phyloP scores from a whole-genome alignment of 2,797 vertebrate species.

The Enteromius unitaeniatus region DNA sequence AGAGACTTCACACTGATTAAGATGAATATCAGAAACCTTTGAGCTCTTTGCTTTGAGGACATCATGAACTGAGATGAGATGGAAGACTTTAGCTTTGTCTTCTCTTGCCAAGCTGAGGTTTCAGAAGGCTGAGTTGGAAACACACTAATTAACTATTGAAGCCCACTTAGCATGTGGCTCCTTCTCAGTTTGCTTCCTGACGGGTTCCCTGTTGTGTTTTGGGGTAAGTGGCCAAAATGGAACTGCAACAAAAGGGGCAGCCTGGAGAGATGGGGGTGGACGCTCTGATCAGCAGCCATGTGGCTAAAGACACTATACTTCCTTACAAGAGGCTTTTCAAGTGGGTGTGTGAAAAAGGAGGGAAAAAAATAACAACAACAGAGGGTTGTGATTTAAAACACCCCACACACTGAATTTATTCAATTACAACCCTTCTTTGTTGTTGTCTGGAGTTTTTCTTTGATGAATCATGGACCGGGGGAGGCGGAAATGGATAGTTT shows the following conservation, averaged over 20 bases:
- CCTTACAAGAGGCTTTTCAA: slow-evolving; percentile 9
- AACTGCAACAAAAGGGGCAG: slow-evolving; percentile 29
- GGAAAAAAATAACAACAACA: neutral
- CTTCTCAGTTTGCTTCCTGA: slow-evolving; percentile 26
- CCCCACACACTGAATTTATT: neutral
- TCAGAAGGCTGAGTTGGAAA: slow-evolving; percentile 32
- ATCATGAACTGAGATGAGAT: slow-evolving; percentile 7
- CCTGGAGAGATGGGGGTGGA: neutral
- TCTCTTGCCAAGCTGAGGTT: slow-evolving; percentile 33
- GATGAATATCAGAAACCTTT: slow-evolving; percentile 49
- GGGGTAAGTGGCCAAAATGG: slow-evolving; percentile 25
- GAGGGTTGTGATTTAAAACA: neutral
- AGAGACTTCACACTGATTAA: slow-evolving; percentile 47
- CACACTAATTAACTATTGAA: slow-evolving; percentile 55
- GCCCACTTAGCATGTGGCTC: slow-evolving; percentile 49
- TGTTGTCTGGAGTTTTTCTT: slow-evolving; percentile 17
- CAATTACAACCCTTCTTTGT: slow-evolving; percentile 7
- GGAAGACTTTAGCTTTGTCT: slow-evolving; percentile 50
- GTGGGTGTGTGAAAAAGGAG: slow-evolving; percentile 11
- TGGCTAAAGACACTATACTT: slow-evolving; percentile 21
- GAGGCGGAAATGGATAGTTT: neutral
- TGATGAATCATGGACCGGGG: slow-evolving; percentile 6
- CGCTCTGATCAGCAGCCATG: slow-evolving; percentile 41
- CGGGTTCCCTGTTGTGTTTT: slow-evolving; percentile 29
- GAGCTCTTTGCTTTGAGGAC: slow-evolving; percentile 26